Conservation (phyloP, 2,888 invertebrate genomes). For the Cremastinae sp. region DNA sequence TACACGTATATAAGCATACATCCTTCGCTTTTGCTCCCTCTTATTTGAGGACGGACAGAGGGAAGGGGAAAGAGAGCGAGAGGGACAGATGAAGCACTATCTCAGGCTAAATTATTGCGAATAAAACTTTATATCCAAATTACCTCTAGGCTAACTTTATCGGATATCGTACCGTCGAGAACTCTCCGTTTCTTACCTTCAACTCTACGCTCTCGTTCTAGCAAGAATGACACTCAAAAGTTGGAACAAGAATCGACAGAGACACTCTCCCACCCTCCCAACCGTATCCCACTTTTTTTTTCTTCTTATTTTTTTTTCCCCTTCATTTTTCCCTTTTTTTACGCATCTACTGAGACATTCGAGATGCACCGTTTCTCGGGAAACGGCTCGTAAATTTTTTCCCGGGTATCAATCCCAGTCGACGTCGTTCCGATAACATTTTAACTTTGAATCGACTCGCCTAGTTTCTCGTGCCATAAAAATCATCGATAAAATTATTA, state of each 20-base stretch:
- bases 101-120: slow-evolving; percentile 76
- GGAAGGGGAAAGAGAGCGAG: slow-evolving; percentile 18
- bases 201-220: slow-evolving; percentile 29
- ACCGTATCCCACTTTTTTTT: background rate
- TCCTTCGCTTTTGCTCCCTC: slow-evolving; percentile 26
- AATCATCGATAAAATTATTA: slow-evolving; percentile 24
- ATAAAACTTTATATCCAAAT: slow-evolving; percentile 80
- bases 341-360: slow-evolving; percentile 17
- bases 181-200: slow-evolving; percentile 23
- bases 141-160: slow-evolving; percentile 80
- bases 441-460: background rate
- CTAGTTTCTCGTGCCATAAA: slow-evolving; percentile 14
- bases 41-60: slow-evolving; percentile 9
- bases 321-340: background rate
- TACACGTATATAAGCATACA: slow-evolving; percentile 53
- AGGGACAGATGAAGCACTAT: slow-evolving; percentile 40
- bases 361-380: slow-evolving; percentile 9
- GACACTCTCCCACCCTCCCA: background rate
- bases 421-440: slow-evolving; percentile 12
- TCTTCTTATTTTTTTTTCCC: slow-evolving; percentile 2
- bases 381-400: slow-evolving; percentile 50
- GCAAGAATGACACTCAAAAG: slow-evolving; percentile 28
- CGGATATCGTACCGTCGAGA: slow-evolving; percentile 72
- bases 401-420: slow-evolving; percentile 42
- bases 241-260: slow-evolving; percentile 28